Conservation (phyloP, 2,888 invertebrate species). For the Drosophila villosipedis region DNA sequence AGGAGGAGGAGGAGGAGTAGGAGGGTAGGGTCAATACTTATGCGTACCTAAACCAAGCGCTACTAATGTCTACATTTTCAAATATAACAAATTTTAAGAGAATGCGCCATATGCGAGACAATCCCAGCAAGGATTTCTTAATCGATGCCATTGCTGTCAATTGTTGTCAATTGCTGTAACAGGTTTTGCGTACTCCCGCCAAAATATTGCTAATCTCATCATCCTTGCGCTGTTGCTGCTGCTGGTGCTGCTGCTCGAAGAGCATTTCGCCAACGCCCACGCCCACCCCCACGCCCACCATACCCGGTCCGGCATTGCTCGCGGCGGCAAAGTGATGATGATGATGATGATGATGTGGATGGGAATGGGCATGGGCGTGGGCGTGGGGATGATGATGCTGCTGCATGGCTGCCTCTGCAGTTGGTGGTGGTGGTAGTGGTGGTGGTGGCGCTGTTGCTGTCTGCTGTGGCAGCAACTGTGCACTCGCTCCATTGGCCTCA, state of each 20-base stretch:
- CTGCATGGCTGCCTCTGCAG: slow-evolving; percentile 35
- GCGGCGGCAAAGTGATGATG: slow-evolving; percentile 38
- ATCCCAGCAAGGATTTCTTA: not conserved
- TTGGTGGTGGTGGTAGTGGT: slow-evolving; percentile 27
- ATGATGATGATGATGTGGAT: slow-evolving; percentile 39
- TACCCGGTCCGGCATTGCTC: slow-evolving; percentile 19
- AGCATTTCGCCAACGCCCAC: slow-evolving; percentile 62
- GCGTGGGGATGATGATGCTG: slow-evolving; percentile 50
- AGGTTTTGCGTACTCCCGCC: slow-evolving; percentile 94
- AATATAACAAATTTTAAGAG: slow-evolving; percentile 43
- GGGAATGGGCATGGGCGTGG: slow-evolving; percentile 36
- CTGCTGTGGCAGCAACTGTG: slow-evolving; percentile 56
- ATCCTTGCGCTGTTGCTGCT: slow-evolving; percentile 88
- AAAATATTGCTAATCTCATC: slow-evolving; percentile 96
- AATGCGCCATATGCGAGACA: slow-evolving; percentile 2
- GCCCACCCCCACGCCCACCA: slow-evolving; percentile 31
- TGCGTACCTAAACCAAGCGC: slow-evolving; percentile 54
- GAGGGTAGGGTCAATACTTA: slow-evolving; percentile 28
- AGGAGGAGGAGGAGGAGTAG: not conserved
- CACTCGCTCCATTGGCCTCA: slow-evolving; percentile 58
- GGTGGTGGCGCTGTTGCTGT: slow-evolving; percentile 15
- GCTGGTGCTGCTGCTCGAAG: slow-evolving; percentile 85
- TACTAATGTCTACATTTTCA: slow-evolving; percentile 46
- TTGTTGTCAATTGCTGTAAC: slow-evolving; percentile 93
- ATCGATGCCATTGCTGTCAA: slow-evolving; percentile 81